Conservation (phyloP, 1,140 invertebrate genomes). For the Neodiprion lecontei region DNA sequence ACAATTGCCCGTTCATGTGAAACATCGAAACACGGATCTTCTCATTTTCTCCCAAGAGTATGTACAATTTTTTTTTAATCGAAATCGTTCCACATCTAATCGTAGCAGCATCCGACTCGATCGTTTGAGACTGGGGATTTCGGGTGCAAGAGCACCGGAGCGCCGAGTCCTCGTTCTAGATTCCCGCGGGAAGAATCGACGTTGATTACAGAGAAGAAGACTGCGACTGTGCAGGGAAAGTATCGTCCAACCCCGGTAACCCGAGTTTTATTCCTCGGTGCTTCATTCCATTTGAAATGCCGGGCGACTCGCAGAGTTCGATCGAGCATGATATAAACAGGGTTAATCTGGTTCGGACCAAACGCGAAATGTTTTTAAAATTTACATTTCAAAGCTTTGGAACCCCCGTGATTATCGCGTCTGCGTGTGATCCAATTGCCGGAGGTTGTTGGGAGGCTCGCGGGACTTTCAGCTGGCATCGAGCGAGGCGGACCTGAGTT, state of each 20-base stretch:
- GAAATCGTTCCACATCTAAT: too few relatives aligned
- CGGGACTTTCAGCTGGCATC: not conserved
- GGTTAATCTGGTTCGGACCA: not conserved
- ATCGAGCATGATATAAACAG: not conserved
- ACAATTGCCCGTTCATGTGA: too few relatives aligned
- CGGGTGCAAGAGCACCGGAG: too few relatives aligned
- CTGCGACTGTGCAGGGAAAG: not conserved
- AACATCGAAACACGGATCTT: too few relatives aligned
- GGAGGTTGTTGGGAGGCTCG: not conserved
- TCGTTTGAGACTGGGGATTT: too few relatives aligned
- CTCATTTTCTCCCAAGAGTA: too few relatives aligned
- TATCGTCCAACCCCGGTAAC: not conserved
- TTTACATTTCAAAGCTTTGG: constrained; percentile 36
- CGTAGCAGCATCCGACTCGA: too few relatives aligned
- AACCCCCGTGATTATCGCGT: not conserved
- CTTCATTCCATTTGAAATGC: not conserved
- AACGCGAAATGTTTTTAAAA: constrained; percentile 26
- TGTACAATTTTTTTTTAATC: too few relatives aligned
- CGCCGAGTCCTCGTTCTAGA: not conserved
- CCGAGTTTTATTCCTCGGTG: not conserved
- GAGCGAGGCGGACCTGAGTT: not conserved
- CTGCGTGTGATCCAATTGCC: not conserved
- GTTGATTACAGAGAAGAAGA: not conserved
- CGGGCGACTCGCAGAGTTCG: not conserved
- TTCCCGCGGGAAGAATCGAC: not conserved